These are phyloP conservation scores for Caenorhabditis sulstoni DNA, from an alignment of 2,888 invertebrate genomes.

Conservation along the genomic window DNA sequence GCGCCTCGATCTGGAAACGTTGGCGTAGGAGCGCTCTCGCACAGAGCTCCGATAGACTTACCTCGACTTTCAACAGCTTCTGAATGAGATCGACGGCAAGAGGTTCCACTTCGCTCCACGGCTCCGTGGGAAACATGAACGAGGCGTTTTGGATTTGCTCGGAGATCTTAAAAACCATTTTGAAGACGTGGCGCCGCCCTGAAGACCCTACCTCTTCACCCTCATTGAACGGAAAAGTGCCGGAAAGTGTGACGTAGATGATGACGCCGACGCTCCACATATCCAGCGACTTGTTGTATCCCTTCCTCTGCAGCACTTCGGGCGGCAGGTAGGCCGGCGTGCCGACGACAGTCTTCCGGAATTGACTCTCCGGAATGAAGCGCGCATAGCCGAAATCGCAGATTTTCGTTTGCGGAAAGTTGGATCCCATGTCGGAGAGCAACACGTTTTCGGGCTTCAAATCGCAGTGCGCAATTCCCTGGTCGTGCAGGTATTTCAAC, in stretches of 20 bases:
- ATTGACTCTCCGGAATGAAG: conserved; percentile 71
- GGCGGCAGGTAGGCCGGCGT: conserved; percentile 86
- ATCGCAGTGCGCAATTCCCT: conserved; percentile 88
- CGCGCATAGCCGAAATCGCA: conserved; percentile 81
- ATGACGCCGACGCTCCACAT: conserved; percentile 99
- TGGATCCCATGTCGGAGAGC: conserved; percentile 75
- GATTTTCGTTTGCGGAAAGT: conserved; percentile 80
- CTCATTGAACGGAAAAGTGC: conserved; percentile 99
- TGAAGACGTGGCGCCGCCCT: too few relatives aligned
- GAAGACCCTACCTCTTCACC: conserved; percentile 83
- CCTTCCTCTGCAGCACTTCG: conserved; percentile 96
- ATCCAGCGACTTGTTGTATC: conserved; percentile 97
- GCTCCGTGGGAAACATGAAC: conserved; percentile 99
- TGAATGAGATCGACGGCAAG: conserved; percentile 97
- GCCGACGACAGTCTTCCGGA: conserved; percentile 80
- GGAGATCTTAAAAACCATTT: conserved; percentile 91
- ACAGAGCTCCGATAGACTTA: too few relatives aligned
- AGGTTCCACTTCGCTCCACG: conserved; percentile 96
- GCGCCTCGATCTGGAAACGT: conserved; percentile 76
- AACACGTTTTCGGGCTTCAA: conserved; percentile 80
- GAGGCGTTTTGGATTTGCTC: conserved; percentile 99
- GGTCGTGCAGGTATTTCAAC: conserved; percentile 95
- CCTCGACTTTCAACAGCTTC: conserved; percentile 91
- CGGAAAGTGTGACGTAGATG: conserved; percentile 94
- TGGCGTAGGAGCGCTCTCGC: not conserved